Base-by-base conservation (phyloP, 2,113 vertebrate genomes). In the Limanda limanda region DNA sequence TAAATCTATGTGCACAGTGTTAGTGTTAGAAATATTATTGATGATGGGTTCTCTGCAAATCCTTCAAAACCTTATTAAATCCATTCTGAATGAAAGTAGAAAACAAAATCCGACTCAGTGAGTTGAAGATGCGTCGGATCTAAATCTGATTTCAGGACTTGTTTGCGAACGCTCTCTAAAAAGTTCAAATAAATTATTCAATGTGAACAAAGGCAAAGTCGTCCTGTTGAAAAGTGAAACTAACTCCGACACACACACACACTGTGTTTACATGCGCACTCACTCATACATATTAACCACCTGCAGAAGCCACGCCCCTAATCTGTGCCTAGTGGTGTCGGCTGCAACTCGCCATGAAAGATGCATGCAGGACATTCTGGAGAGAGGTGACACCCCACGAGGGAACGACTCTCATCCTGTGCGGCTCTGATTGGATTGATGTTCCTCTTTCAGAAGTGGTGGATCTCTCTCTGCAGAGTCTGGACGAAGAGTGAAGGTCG, bases 231-330 rank as follows among this genome's bases (percentile, higher is more conserved):
- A 55, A 67, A 52, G 12, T 17, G n/a, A 37, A 31, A 37, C 35
- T 10, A 37, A 37, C 35, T 37, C 35, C 10, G 35, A 37, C 35
- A 37, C 37, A 73, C 54, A 52, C 42, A 81, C 54, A 54, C 42
- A 81, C 23, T 55, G 4, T 17, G 21, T 25, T 10, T 14, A 48
- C 62, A 68, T 14, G 23, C 21, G 4, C 47, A 14, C 47, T 65
- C 69, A 85, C 47, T 65, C 69, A 85, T 85, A 61, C 78, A 85
- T 84, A 84, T 81, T 81, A 54, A 80, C 51, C 76, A 68, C 37
- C 72, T 63, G 67, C 67, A 35, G 72, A 55, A 6, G 72, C 68
- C 55, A 24, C 4, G 1, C 58, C 65, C 73, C 77, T 72, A 59
- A 83, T 72, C 77, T 59, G 31, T 54, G n/a, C 63, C 68, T 58